phyloP scores from a whole-genome alignment of 2,797 vertebrate species.

The Liasis olivaceus region DNA sequence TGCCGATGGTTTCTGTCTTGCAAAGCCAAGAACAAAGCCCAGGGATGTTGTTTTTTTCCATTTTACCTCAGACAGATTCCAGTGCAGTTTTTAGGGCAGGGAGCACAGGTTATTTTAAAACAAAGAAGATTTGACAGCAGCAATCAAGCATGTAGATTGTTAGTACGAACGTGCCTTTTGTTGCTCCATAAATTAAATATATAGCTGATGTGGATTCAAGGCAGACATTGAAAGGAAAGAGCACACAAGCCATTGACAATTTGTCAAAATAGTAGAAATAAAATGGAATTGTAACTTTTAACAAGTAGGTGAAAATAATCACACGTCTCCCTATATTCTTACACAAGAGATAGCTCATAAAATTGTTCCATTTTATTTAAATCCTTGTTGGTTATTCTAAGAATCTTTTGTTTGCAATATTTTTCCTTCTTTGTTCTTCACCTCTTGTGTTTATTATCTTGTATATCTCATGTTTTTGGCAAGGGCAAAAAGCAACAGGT shows the following conservation, averaged over 20 bases:
- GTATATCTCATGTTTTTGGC: neutral
- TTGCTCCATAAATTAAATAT: slow-evolving; percentile 29
- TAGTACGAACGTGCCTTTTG: slow-evolving; percentile 13
- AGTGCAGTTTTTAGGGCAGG: neutral
- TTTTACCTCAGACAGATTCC: neutral
- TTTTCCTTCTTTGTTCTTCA: accelerated
- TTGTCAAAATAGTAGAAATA: slow-evolving; percentile 32
- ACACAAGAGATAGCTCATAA: neutral
- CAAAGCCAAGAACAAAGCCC: neutral
- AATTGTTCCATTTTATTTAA: neutral
- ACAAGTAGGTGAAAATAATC: neutral
- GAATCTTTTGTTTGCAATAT: slow-evolving; percentile 3
- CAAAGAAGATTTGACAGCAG: slow-evolving; percentile 6
- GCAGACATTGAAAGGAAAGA: neutral
- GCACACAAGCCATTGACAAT: slow-evolving; percentile 14
- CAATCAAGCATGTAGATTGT: neutral
- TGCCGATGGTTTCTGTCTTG: slow-evolving; percentile 2
- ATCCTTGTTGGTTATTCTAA: neutral
- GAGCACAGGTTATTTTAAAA: slow-evolving; percentile 17
- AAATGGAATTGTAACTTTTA: neutral
- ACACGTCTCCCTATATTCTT: neutral
- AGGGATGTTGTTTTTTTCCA: neutral
- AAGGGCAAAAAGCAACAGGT: neutral
- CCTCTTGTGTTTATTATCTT: slow-evolving; percentile 13
- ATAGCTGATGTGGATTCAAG: slow-evolving; percentile 10